A percentile compares a stretch with the other conserved stretches of the same genome.
These are phyloP conservation scores for Tachysurus vachellii DNA, from an alignment of 2,113 vertebrate species.

Conservation along the genomic window DNA sequence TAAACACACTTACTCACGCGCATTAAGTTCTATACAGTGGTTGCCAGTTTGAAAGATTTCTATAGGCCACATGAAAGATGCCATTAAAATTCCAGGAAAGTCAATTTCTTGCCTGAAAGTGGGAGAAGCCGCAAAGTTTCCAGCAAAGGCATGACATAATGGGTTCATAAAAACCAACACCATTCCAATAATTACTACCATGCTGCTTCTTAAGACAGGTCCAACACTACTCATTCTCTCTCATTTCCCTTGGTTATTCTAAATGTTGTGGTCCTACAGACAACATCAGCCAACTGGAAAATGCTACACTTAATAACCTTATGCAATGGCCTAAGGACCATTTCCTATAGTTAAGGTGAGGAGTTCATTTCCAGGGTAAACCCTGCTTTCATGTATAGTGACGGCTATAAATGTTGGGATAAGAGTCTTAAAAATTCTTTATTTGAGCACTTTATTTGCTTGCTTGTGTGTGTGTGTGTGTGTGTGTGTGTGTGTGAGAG, in stretches of 20 bases:
- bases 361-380: slow-evolving; percentile 20
- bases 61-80: slow-evolving; percentile 54
- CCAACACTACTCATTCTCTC: slow-evolving; percentile 11
- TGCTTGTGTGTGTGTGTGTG: background rate
- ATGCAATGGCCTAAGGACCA: slow-evolving; percentile 26
- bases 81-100: slow-evolving; percentile 52
- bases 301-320: slow-evolving; percentile 28
- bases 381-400: slow-evolving; percentile 11
- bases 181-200: slow-evolving; percentile 54
- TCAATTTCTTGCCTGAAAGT: slow-evolving; percentile 45
- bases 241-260: slow-evolving; percentile 22
- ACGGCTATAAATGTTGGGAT: slow-evolving; percentile 12
- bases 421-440: background rate
- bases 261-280: slow-evolving; percentile 16
- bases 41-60: slow-evolving; percentile 36
- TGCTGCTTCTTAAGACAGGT: slow-evolving; percentile 46
- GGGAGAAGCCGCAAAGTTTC: slow-evolving; percentile 39
- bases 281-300: slow-evolving; percentile 39
- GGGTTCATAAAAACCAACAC: slow-evolving; percentile 48
- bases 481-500: background rate
- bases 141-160: slow-evolving; percentile 43
- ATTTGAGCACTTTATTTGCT: background rate
- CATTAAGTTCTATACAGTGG: slow-evolving; percentile 20
- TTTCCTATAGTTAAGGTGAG: slow-evolving; percentile 37
- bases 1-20: slow-evolving; percentile 29